Percentiles rank a stretch among this genome's conserved stretches.
These are phyloP conservation scores for Zygogramma bicolorata DNA, from an alignment of 2,888 invertebrate genomes.

Conservation along the genomic window DNA sequence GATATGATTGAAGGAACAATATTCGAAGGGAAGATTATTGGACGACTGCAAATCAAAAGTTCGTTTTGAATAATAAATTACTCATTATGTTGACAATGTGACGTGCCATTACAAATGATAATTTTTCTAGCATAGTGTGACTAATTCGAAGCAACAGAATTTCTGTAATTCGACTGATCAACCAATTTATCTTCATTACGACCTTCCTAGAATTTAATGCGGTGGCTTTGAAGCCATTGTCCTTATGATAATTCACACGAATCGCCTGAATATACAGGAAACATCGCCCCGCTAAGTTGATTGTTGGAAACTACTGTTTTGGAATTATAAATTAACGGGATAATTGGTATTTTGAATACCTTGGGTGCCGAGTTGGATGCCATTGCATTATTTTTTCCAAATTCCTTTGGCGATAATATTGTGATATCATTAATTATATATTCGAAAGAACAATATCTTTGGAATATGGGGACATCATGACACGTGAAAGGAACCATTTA, in stretches of 20 bases:
- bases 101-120: not conserved
- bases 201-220: not conserved
- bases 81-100: not conserved
- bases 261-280: not conserved
- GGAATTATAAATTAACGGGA: not conserved
- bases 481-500: too few relatives aligned
- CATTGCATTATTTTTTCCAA: too few relatives aligned
- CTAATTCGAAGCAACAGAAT: not conserved
- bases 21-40: too few relatives aligned
- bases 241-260: constrained; percentile 3
- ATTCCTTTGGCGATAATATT: too few relatives aligned
- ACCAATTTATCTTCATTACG: constrained; percentile 9
- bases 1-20: too few relatives aligned
- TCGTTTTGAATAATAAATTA: too few relatives aligned
- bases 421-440: too few relatives aligned
- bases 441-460: too few relatives aligned
- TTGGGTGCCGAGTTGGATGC: too few relatives aligned
- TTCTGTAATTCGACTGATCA: not conserved
- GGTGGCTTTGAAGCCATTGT: constrained; percentile 2
- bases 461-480: too few relatives aligned
- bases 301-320: not conserved
- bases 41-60: not conserved
- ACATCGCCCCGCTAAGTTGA: not conserved
- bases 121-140: not conserved
- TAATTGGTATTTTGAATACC: not conserved